Percentiles rank a stretch among this genome's conserved stretches.
Conservation (phyloP, 2,113 vertebrate genomes). For the Xenopus borealis region DNA sequence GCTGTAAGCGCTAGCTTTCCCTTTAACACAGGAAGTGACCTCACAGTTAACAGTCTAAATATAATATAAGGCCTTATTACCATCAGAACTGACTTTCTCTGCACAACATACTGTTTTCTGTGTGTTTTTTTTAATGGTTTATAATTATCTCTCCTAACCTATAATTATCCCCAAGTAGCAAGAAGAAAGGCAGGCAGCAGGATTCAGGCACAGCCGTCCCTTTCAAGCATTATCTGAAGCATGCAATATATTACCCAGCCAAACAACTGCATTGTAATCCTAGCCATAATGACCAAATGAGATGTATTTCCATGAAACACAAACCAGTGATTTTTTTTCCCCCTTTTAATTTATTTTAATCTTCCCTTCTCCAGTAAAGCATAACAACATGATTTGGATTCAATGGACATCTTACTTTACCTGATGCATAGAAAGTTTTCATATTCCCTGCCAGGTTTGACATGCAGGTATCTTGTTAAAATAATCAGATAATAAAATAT, state of each 20-base stretch:
- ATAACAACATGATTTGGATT: too few species aligned
- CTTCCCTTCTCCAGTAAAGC: too few species aligned
- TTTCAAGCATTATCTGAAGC: not conserved
- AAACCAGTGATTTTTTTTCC: too few species aligned
- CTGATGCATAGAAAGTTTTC: too few species aligned
- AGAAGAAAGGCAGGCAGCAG: slow-evolving; percentile 9
- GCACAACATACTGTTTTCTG: not conserved
- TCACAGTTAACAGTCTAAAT: not conserved
- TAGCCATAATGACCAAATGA: not conserved
- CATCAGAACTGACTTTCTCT: not conserved
- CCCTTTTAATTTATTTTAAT: too few species aligned
- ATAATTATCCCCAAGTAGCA: slow-evolving; percentile 17
- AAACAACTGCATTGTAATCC: not conserved
- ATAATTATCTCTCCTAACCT: slow-evolving; percentile 24
- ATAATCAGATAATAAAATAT: too few species aligned
- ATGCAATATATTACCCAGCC: not conserved
- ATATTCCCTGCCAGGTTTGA: too few species aligned
- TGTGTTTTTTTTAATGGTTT: slow-evolving; percentile 6
- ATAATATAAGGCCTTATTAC: not conserved
- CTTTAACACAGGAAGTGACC: slow-evolving; percentile 1
- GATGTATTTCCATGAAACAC: not conserved
- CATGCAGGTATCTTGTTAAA: too few species aligned
- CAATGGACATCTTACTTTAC: too few species aligned
- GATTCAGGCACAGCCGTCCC: not conserved
- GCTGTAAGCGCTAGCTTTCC: not conserved